These are phyloP conservation scores for Tineola bisselliella DNA, from an alignment of 2,888 invertebrate genomes.

Conservation along the genomic window DNA sequence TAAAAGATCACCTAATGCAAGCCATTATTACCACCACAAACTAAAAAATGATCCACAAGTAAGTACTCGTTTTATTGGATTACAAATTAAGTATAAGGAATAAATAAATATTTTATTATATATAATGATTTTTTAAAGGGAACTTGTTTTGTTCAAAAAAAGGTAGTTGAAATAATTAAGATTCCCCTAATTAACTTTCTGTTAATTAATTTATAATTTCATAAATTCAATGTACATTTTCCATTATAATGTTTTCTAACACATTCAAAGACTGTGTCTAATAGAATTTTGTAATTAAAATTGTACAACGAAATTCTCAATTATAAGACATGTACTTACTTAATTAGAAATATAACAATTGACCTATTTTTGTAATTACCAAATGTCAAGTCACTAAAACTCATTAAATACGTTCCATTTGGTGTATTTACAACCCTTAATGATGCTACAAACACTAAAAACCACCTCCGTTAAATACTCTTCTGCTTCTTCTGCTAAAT, in stretches of 20 bases:
- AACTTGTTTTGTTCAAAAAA: conserved; percentile 11
- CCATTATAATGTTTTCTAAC: background rate
- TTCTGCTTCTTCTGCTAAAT: too few species aligned
- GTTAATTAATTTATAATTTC: background rate
- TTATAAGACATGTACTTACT: background rate
- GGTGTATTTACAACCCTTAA: too few species aligned
- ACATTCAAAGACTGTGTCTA: background rate
- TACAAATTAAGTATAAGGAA: background rate
- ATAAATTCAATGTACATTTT: background rate
- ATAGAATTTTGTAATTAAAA: background rate
- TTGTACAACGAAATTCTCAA: background rate
- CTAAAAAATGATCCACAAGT: conserved; percentile 62
- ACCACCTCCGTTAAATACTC: too few species aligned
- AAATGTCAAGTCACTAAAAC: background rate
- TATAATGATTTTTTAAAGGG: too few species aligned
- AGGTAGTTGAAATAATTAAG: background rate
- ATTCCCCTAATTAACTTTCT: background rate
- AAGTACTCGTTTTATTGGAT: conserved; percentile 17
- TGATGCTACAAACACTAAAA: too few species aligned
- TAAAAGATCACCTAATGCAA: conserved; percentile 53
- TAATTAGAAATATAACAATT: background rate
- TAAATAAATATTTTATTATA: too few species aligned
- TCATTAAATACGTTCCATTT: too few species aligned
- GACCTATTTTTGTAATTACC: background rate
- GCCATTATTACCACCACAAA: conserved; percentile 37